phyloP scores from a whole-genome alignment of 2,888 invertebrate genomes.

The Pollenia amentaria region DNA sequence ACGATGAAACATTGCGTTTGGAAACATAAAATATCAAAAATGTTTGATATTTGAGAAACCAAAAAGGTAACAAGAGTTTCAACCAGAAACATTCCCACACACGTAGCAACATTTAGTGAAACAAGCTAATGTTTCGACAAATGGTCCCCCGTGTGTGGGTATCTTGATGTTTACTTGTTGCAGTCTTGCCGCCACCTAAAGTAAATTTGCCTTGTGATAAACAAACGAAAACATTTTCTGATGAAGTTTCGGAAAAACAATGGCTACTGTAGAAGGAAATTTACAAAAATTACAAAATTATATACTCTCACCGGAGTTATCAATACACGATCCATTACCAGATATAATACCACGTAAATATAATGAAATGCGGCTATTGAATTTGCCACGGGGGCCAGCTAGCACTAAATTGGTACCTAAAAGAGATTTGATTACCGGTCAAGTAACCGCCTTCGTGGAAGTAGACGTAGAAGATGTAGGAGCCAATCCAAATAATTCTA shows the following conservation, averaged over 20 bases:
- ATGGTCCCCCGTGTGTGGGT: too few species aligned
- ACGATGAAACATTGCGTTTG: too few species aligned
- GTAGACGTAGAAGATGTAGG: slow-evolving; percentile 86
- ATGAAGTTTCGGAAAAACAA: slow-evolving; percentile 13
- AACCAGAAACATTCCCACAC: too few species aligned
- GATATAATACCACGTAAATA: slow-evolving; percentile 80
- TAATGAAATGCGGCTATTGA: slow-evolving; percentile 79
- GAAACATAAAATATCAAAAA: too few species aligned
- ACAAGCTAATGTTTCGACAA: too few species aligned
- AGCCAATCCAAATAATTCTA: slow-evolving; percentile 89
- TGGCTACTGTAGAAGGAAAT: slow-evolving; percentile 65
- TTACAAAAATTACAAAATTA: slow-evolving; percentile 79
- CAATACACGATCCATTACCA: slow-evolving; percentile 83
- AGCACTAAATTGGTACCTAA: slow-evolving; percentile 83
- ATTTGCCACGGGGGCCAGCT: slow-evolving; percentile 79
- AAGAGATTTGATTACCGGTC: slow-evolving; percentile 91
- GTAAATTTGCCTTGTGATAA: too few species aligned
- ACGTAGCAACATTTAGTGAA: too few species aligned
- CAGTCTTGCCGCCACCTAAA: too few species aligned
- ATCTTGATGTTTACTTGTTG: too few species aligned
- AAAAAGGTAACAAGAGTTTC: too few species aligned
- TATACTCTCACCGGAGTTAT: slow-evolving; percentile 81
- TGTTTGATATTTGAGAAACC: too few species aligned
- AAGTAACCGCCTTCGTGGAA: slow-evolving; percentile 89
- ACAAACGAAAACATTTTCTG: slow-evolving; percentile 23